A percentile compares a stretch with the other conserved stretches of the same genome.
Evolutionary conservation across 1,140 invertebrate genomes (phyloP).

Genomic region (Drosophila varians): DNA sequence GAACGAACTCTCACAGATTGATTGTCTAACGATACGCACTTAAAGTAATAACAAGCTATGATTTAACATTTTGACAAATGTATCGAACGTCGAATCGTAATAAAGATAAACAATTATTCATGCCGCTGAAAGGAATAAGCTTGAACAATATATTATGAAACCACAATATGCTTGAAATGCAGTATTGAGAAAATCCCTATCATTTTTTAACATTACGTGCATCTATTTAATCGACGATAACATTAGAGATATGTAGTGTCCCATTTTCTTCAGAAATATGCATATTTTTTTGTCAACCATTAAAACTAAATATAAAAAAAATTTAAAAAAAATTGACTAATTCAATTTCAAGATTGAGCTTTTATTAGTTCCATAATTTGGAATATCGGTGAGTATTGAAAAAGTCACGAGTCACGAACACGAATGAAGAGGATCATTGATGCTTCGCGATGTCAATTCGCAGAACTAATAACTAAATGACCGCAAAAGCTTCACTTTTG

Average conservation of each 20-base stretch:
- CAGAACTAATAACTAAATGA: too few relatives aligned
- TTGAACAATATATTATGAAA: not conserved
- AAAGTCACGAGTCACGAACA: slow-evolving; percentile 1
- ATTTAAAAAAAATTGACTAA: slow-evolving; percentile 11
- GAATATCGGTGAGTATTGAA: slow-evolving; percentile 32
- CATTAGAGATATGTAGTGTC: slow-evolving; percentile 39
- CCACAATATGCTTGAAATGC: not conserved
- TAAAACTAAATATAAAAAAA: slow-evolving; percentile 43
- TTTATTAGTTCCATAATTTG: slow-evolving; percentile 1
- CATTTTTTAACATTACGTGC: slow-evolving; percentile 17
- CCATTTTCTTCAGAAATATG: slow-evolving; percentile 22
- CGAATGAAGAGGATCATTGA: not conserved
- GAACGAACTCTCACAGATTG: slow-evolving; percentile 12
- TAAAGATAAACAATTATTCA: not conserved
- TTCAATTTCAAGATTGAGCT: slow-evolving; percentile 11
- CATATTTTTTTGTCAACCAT: slow-evolving; percentile 37
- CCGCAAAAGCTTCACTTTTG: too few relatives aligned
- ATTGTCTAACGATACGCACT: slow-evolving; percentile 16
- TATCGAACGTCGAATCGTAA: slow-evolving; percentile 25
- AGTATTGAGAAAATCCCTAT: slow-evolving; percentile 2
- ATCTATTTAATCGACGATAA: slow-evolving; percentile 44
- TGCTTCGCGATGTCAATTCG: too few relatives aligned
- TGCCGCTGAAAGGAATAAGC: slow-evolving; percentile 8
- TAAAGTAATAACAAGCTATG: slow-evolving; percentile 15
- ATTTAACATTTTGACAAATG: slow-evolving; percentile 27